Base-by-base conservation (phyloP, 2,888 invertebrate genomes). In the Portevinia maculata region DNA sequence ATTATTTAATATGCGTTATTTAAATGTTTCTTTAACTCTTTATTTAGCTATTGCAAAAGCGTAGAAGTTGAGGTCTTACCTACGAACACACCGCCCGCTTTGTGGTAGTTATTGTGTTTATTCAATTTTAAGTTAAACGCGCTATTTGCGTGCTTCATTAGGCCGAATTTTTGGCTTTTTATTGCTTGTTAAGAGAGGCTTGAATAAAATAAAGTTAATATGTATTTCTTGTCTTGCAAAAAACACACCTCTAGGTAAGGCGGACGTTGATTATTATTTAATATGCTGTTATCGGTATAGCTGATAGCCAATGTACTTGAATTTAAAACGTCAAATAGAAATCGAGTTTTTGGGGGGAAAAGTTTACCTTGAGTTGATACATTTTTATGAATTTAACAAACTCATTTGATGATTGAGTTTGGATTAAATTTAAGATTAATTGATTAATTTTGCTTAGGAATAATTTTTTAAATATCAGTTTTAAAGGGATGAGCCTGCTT, bases 71-170 rank as follows among this genome's bases (percentile, higher is more conserved):
- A 32, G 50, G 8, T 50, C 50, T 62, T 41, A 32, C 41, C 21
- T 21, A n/a, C 11, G 15, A 19, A 3, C 1, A 24, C 5, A 32
- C 7, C 32, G 73, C 76, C 87, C 24, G 55, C 53, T 37, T 34
- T 24, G 24, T 5, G 24, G 34, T 37, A 41, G 24, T 55, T 46
- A 1, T 34, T 17, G 37, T 32, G 13, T 50, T 39, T 41, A 32
- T 21, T 8, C 37, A 41, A 30, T 41, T 44, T 46, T 69, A 48
- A 92, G 92, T 21, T 28, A 39, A 62, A 48, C 55, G 46, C 24
- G 21, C 13, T 53, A 32, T 65, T 74, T 50, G 50, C 50, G 65
- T 41, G 48, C 55, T 62, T 24, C 28, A 32, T 28, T 19, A 28
- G 37, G 48, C 41, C 0, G 7, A 9, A 4, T 30, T 59, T 57